A percentile compares a stretch with the other conserved stretches of the same genome.
Evolutionary conservation across 2,113 vertebrate genomes (phyloP).

Genomic region (Chroicocephalus ridibundus): DNA sequence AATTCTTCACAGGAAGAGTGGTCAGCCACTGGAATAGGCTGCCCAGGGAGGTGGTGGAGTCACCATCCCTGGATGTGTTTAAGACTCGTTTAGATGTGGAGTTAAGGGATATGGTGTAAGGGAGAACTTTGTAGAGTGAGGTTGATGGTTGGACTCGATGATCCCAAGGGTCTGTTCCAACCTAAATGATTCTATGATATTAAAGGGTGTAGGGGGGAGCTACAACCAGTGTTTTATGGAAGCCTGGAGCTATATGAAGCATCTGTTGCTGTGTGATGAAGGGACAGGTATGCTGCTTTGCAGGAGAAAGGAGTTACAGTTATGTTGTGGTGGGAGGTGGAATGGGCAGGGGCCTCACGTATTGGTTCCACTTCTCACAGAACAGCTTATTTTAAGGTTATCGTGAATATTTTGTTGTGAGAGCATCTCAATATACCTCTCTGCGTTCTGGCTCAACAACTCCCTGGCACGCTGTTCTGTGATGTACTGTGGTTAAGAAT

Average conservation of each 20-base stretch:
- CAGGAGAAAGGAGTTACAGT: background rate
- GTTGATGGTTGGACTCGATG: too few species aligned
- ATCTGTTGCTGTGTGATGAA: background rate
- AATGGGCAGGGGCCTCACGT: background rate
- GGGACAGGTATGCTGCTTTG: background rate
- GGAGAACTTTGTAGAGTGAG: too few species aligned
- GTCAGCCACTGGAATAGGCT: too few species aligned
- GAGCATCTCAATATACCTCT: background rate
- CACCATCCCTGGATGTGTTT: too few species aligned
- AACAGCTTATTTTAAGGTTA: background rate
- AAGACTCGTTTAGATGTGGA: too few species aligned
- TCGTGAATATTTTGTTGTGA: background rate
- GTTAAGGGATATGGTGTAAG: too few species aligned
- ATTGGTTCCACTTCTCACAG: background rate
- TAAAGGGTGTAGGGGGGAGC: background rate
- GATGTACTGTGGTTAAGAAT: background rate
- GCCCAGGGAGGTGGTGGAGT: too few species aligned
- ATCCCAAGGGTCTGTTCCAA: too few species aligned
- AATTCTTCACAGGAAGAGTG: too few species aligned
- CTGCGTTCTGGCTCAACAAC: background rate
- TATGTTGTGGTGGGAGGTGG: background rate
- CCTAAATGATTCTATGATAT: background rate
- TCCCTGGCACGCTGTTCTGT: background rate
- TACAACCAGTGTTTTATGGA: background rate
- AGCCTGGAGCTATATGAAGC: background rate